A percentile compares a stretch with the other conserved stretches of the same genome.
Conservation (phyloP, 2,797 vertebrate genomes). For the Megalops cyprinoides region DNA sequence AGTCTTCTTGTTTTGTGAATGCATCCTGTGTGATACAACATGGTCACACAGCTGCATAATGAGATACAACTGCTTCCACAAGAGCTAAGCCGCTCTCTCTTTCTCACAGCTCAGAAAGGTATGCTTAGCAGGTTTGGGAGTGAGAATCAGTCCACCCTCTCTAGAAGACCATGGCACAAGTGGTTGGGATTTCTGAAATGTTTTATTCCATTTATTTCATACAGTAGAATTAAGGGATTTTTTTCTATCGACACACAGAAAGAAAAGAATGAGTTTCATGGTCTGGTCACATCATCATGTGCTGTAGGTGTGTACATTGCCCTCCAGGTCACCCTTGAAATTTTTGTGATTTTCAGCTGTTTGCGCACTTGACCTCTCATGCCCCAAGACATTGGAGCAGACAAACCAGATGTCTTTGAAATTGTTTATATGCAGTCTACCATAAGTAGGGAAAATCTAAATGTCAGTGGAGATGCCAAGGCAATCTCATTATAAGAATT, state of each 20-base stretch:
- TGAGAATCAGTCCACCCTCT: background rate
- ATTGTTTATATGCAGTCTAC: background rate
- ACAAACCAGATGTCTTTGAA: background rate
- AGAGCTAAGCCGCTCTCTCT: constrained; percentile 17
- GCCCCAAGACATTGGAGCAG: background rate
- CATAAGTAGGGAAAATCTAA: background rate
- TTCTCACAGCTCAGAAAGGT: background rate
- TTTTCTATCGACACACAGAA: background rate
- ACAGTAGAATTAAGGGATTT: background rate
- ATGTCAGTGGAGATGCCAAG: constrained; percentile 15
- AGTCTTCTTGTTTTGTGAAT: constrained; percentile 17
- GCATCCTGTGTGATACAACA: constrained; percentile 29
- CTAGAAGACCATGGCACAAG: background rate
- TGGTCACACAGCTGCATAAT: constrained; percentile 21
- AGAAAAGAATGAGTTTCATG: background rate
- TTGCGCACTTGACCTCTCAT: background rate
- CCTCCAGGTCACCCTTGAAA: background rate
- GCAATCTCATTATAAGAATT: constrained; percentile 10
- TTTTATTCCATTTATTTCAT: background rate
- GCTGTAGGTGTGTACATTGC: background rate
- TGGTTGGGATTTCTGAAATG: background rate
- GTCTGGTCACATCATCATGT: background rate
- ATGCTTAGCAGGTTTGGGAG: background rate
- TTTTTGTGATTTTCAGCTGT: background rate
- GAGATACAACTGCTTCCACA: constrained; percentile 25